Conservation (phyloP, 1,140 invertebrate species). For the Bilobella aurantiaca region DNA sequence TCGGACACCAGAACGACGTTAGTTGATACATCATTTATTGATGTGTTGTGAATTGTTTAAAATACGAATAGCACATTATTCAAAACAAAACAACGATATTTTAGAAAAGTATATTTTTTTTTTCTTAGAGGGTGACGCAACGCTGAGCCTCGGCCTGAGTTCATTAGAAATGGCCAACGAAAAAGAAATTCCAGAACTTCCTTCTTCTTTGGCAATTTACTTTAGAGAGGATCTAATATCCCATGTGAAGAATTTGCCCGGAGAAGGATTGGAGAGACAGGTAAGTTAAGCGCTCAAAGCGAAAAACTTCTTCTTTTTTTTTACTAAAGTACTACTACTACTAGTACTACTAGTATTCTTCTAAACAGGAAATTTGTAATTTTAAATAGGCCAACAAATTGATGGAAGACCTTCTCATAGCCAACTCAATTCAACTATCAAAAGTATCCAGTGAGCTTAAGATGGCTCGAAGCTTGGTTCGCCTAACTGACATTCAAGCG, state of each 20-base stretch:
- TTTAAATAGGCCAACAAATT: slow-evolving; percentile 63
- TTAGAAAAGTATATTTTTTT: not conserved
- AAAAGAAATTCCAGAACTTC: slow-evolving; percentile 54
- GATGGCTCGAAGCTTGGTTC: slow-evolving; percentile 81
- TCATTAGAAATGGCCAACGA: slow-evolving; percentile 20
- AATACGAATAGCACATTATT: no score
- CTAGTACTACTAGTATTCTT: no score
- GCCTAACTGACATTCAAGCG: slow-evolving; percentile 90
- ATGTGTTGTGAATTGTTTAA: no score
- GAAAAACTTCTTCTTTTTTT: no score
- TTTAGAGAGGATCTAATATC: slow-evolving; percentile 78
- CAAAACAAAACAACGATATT: not conserved
- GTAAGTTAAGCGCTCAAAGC: no score
- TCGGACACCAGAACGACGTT: slow-evolving; percentile 42
- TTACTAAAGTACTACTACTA: no score
- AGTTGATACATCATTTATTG: slow-evolving; percentile 34
- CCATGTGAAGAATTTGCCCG: slow-evolving; percentile 85
- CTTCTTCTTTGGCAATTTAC: slow-evolving; percentile 80
- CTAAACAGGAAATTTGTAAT: slow-evolving; percentile 19
- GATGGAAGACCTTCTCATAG: slow-evolving; percentile 68
- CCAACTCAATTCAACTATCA: slow-evolving; percentile 78
- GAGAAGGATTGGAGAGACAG: slow-evolving; percentile 85
- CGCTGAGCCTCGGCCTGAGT: slow-evolving; percentile 36
- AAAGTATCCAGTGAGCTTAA: slow-evolving; percentile 90
- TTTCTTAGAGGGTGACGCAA: slow-evolving; percentile 8